Base-by-base conservation (phyloP, 2,797 vertebrate species). In the Sebastes kiyomatsui region DNA sequence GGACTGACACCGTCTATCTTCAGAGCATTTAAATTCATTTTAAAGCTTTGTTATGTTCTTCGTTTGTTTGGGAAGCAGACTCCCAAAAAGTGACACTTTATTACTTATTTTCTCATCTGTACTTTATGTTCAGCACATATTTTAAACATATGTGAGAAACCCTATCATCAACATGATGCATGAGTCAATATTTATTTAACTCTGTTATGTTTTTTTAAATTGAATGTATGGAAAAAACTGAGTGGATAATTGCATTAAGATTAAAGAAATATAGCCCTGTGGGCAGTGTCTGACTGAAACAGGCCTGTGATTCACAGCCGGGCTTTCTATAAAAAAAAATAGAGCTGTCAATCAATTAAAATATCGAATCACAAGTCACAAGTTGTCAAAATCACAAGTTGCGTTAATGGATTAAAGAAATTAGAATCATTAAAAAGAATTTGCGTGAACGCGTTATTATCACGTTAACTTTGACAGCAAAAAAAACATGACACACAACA, bases 231-330 rank as follows among this genome's bases (percentile, higher is more conserved):
- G 54, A 76, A 76, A 61, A 61, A 67, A 78, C 14, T 25, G 59
- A 74, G 71, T 35, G 49, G 38, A 77, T 61, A 49, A 62, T 27
- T 77, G 22, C 46, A 56, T 28, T 18, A 32, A 33, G 23, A 67
- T 77, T 6, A 59, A 67, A 58, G 54, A 65, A 73, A 64, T 16
- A 62, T n/a, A 77, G 70, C 18, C 16, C 38, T 16, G 7, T 56
- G 42, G 38, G 38, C 38, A 16, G 5, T 27, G 58, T 59, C 42
- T 54, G 46, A 56, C 59, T 61, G 22, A 75, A 75, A 38, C 74
- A 55, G n/a, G 25, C 33, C 64, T 73, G 46, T 78, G 77, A 91
- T n/a, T 85, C 81, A 85, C 74, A 79, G 22, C 66, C 49, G 28
- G 35, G 52, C 23, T 72, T 64, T 46, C 25, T 70, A 22, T 64